Conservation (phyloP, 1,140 invertebrate genomes). For the Drosophila guanche region DNA sequence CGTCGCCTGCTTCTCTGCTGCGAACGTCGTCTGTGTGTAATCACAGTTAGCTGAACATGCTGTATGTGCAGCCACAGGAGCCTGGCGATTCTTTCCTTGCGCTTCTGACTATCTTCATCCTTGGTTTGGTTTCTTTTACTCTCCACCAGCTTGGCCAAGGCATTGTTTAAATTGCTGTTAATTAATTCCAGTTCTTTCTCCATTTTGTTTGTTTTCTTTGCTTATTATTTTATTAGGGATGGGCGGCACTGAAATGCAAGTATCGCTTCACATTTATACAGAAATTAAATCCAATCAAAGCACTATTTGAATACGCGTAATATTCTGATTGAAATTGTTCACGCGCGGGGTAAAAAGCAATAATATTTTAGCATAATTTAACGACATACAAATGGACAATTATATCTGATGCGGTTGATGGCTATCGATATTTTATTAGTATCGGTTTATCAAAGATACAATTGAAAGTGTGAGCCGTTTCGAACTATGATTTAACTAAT, state of each 20-base stretch:
- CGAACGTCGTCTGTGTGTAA: constrained; percentile 45
- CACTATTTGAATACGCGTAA: no score
- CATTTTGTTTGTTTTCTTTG: constrained; percentile 35
- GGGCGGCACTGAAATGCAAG: background rate
- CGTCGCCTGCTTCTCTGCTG: constrained; percentile 50
- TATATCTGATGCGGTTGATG: background rate
- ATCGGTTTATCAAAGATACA: no score
- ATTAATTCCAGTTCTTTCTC: constrained; percentile 52
- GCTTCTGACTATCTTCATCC: constrained; percentile 5
- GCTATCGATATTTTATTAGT: background rate
- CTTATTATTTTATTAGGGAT: constrained; percentile 1
- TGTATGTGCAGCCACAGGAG: constrained; percentile 55
- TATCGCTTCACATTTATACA: no score
- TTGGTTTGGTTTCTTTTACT: background rate
- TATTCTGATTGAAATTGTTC: no score
- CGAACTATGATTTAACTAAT: background rate
- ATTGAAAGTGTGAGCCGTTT: background rate
- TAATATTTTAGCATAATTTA: no score
- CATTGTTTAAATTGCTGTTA: constrained; percentile 43
- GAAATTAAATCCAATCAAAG: no score
- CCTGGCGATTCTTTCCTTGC: constrained; percentile 42
- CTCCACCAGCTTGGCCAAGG: constrained; percentile 29
- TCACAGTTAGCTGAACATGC: constrained; percentile 49
- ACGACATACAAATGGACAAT: no score
- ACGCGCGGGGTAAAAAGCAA: no score